Evolutionary conservation across 2,113 vertebrate species (phyloP).

Genomic region (Zapus hudsonius): DNA sequence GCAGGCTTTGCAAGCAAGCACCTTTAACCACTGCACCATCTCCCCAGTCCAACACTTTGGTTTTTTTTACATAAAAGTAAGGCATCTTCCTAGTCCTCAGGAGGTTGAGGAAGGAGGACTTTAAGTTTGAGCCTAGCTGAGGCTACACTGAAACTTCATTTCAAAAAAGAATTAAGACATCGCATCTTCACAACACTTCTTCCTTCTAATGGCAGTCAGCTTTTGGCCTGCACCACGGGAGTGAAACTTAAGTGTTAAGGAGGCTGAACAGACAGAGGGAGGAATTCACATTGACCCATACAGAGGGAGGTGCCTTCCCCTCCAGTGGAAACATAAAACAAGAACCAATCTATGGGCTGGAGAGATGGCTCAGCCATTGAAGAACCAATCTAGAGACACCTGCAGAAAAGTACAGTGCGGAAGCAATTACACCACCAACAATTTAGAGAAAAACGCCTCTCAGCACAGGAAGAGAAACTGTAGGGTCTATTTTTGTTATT

Average conservation of each 20-base stretch:
- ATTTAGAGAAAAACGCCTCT: slow-evolving; percentile 74
- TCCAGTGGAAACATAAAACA: background rate
- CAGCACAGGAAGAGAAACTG: slow-evolving; percentile 65
- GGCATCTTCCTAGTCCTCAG: background rate
- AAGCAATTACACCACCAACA: slow-evolving; percentile 78
- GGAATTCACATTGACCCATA: background rate
- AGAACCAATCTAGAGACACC: slow-evolving; percentile 61
- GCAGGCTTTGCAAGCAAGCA: no score
- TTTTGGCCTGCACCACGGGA: rapidly evolving
- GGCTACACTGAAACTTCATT: background rate
- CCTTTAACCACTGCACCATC: no score
- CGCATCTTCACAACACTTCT: background rate
- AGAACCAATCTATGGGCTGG: background rate
- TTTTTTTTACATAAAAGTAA: background rate
- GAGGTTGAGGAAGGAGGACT: background rate
- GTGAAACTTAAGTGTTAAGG: no score
- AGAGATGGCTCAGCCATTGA: no score
- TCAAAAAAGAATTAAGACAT: background rate
- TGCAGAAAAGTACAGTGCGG: slow-evolving; percentile 73
- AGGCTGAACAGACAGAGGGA: no score
- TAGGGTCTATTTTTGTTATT: slow-evolving; percentile 78
- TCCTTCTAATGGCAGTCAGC: background rate
- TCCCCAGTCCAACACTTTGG: background rate
- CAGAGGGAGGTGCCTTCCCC: background rate
- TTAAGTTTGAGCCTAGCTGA: background rate